Evolutionary conservation across 1,140 invertebrate genomes (phyloP), one percentile per base, ranked within the genome.

Genomic region (Cyrtorhinus lividipennis): DNA sequence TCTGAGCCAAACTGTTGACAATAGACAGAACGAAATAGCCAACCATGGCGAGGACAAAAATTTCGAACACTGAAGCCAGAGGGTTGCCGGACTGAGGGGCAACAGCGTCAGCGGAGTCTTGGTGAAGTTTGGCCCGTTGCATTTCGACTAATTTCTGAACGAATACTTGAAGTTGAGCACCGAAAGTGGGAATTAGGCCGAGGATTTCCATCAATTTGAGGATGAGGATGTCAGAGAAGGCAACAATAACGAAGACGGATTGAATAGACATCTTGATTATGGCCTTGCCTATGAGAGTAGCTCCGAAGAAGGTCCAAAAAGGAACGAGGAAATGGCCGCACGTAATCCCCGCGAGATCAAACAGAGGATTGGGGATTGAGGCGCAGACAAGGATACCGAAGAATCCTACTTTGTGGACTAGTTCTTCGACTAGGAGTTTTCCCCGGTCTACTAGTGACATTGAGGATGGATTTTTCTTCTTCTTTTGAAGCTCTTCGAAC

Each of bases 241-340:
- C 88, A 70, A 99, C 86, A 61, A 99, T 98, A 24, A 99, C 95
- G 76, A 97, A 96, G 70, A 98, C 77, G 77, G 95, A 93, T 79
- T 99, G 97, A 71, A 99, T 90, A 73, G 97, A 94, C 90, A 98
- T 97, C 79, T 99, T 99, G 66, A 99, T 87, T 48, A 99, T 80
- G 46, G 97, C 97, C 77, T 99, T 99, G 48, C 95, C 97, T 64
- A 99, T 87, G 0, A 99, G 77, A 0, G 96, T 99, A 59, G 97
- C 97, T 30, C 95, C 95, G 75, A 99, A 99, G 78, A 99, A 99
- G 24, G 95, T 98, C 92, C 94, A 98, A 77, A 99, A 99, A 30
- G 96, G 95, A 70, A 99, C 92, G 56, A 98, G 78, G 74, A 97
- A 99, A 76, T 99, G 95, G 10, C 97, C 97, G 76, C 96, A 99